A percentile compares a stretch with the other conserved stretches of the same genome.
Evolutionary conservation across 2,888 invertebrate species (phyloP).

Genomic region (Chalcis sispes): DNA sequence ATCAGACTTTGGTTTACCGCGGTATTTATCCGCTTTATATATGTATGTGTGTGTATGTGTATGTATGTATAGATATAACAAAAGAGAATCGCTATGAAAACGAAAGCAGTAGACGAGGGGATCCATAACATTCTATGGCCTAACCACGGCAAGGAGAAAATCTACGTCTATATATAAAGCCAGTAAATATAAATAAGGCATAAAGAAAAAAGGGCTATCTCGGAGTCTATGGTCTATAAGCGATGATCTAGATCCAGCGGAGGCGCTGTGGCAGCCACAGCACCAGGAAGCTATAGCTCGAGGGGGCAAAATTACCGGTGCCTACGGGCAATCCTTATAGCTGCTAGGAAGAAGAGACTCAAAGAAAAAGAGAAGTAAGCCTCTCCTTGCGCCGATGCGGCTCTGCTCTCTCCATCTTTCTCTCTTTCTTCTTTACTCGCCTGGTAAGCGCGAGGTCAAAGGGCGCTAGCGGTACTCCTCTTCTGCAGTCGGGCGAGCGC

Average conservation of each 20-base stretch:
- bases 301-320: slow-evolving; percentile 59
- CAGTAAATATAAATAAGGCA: slow-evolving; percentile 17
- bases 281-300: slow-evolving; percentile 40
- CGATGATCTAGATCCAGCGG: slow-evolving; percentile 39
- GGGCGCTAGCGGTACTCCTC: slow-evolving; percentile 75
- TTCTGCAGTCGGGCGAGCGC: slow-evolving; percentile 59
- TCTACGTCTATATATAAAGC: background rate
- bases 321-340: slow-evolving; percentile 31
- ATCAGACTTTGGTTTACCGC: background rate
- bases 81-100: slow-evolving; percentile 32
- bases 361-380: slow-evolving; percentile 24
- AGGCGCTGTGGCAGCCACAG: background rate
- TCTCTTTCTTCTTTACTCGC: slow-evolving; percentile 70
- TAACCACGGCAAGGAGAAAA: background rate
- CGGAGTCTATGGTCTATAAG: slow-evolving; percentile 6
- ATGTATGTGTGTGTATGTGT: too few species aligned
- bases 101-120: slow-evolving; percentile 41
- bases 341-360: background rate
- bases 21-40: background rate
- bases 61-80: too few species aligned
- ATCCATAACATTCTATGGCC: background rate
- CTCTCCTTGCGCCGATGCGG: slow-evolving; percentile 21
- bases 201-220: slow-evolving; percentile 31
- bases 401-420: slow-evolving; percentile 55
- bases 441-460: slow-evolving; percentile 71